Evolutionary conservation across 2,888 invertebrate species (phyloP).

Genomic region (Malacosoma neustria): DNA sequence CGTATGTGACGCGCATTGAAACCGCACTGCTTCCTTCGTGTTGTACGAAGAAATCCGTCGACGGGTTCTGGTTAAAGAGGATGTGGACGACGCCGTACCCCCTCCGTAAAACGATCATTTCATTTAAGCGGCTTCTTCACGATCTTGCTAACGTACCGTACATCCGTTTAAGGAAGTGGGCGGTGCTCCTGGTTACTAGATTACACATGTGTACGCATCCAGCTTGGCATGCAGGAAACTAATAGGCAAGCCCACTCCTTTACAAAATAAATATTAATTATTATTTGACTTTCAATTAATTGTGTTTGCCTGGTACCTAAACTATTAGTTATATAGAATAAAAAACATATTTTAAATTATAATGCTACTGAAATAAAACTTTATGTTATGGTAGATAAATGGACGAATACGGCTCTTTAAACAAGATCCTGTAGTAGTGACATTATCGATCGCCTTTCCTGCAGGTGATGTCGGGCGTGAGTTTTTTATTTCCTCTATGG

Average conservation of each 20-base stretch:
- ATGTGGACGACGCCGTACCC: constrained; percentile 36
- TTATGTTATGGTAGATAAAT: too few species aligned
- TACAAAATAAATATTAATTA: too few species aligned
- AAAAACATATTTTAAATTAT: too few species aligned
- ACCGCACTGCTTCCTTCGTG: constrained; percentile 54
- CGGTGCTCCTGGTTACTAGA: background rate
- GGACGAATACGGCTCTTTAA: constrained; percentile 23
- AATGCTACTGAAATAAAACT: too few species aligned
- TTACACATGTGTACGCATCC: background rate
- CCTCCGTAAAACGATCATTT: constrained; percentile 1
- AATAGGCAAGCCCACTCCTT: too few species aligned
- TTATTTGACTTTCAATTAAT: too few species aligned
- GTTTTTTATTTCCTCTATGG: constrained; percentile 54
- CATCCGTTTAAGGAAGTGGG: background rate
- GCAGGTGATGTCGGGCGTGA: constrained; percentile 31
- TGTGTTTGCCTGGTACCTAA: too few species aligned
- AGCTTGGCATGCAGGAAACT: background rate
- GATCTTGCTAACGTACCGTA: background rate
- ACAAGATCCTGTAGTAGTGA: constrained; percentile 50
- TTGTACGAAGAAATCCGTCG: constrained; percentile 48
- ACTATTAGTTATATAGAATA: too few species aligned
- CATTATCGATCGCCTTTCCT: constrained; percentile 38
- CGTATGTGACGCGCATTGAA: constrained; percentile 46
- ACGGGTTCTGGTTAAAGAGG: constrained; percentile 58
- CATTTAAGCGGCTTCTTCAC: constrained; percentile 1